Evolutionary conservation across 2,797 vertebrate species (phyloP).

Genomic region (Chaetophractus vellerosus): DNA sequence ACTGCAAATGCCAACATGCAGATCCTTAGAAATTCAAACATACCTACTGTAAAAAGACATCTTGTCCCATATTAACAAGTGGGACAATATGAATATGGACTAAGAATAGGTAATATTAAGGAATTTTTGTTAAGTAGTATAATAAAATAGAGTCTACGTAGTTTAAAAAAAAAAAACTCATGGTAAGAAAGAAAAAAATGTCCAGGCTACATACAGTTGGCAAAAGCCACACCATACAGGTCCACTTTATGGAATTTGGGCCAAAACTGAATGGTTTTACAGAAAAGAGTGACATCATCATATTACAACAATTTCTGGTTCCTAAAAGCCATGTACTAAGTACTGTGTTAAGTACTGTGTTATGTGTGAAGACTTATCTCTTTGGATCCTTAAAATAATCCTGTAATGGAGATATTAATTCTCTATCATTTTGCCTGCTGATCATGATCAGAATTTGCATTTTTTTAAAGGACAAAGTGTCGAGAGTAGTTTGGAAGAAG

Average conservation of each 20-base stretch:
- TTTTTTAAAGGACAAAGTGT: slow-evolving; percentile 10
- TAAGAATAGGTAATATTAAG: slow-evolving; percentile 30
- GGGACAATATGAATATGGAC: neutral
- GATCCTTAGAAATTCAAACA: slow-evolving; percentile 49
- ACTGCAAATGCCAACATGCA: neutral
- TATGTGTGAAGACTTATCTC: neutral
- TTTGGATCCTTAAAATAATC: slow-evolving; percentile 59
- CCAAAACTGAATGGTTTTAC: slow-evolving; percentile 49
- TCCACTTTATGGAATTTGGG: neutral
- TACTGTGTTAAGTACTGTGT: neutral
- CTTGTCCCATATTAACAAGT: neutral
- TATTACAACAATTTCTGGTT: slow-evolving; percentile 41
- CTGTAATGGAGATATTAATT: slow-evolving; percentile 17
- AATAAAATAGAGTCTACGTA: neutral
- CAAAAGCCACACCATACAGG: neutral
- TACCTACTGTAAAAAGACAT: slow-evolving; percentile 12
- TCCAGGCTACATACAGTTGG: neutral
- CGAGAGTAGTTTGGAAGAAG: slow-evolving; percentile 45
- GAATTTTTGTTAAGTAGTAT: neutral
- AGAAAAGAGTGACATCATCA: neutral
- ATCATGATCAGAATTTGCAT: slow-evolving; percentile 34
- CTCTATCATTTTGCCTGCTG: neutral
- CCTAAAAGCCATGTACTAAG: slow-evolving; percentile 49
- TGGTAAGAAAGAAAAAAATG: neutral
- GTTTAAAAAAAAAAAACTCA: neutral